Percentiles rank a stretch among this genome's conserved stretches.
phyloP scores from a whole-genome alignment of 2,113 vertebrate genomes.

The Austrofundulus limnaeus region DNA sequence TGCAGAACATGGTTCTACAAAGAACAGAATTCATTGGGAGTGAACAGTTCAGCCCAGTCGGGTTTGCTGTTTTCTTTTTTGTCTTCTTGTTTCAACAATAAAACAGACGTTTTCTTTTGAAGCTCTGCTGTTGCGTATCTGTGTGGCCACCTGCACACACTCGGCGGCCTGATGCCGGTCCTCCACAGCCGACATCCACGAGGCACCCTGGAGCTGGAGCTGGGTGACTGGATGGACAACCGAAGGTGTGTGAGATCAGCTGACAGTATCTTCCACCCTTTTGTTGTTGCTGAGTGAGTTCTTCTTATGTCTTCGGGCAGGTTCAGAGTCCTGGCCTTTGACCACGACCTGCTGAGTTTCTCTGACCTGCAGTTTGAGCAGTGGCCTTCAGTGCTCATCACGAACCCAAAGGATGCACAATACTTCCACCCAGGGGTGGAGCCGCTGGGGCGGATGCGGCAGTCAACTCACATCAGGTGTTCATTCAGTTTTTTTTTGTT shows the following conservation, averaged over 20 bases:
- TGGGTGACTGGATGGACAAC: constrained; percentile 96
- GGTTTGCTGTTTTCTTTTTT: no score
- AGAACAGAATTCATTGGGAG: no score
- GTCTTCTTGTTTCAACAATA: background rate
- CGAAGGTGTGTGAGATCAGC: constrained; percentile 79
- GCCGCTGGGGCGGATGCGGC: constrained; percentile 83
- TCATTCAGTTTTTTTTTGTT: constrained; percentile 5
- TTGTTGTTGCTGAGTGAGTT: background rate
- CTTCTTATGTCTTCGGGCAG: constrained; percentile 65
- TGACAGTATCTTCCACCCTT: background rate
- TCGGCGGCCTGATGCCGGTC: constrained; percentile 90
- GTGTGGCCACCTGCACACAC: constrained; percentile 94
- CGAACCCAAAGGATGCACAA: constrained; percentile 92
- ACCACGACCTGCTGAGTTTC: constrained; percentile 96
- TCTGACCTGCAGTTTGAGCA: constrained; percentile 87
- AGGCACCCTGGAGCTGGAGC: constrained; percentile 92
- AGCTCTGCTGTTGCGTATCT: constrained; percentile 93
- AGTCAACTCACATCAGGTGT: constrained; percentile 95
- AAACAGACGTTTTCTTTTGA: background rate
- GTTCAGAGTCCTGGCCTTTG: constrained; percentile 91
- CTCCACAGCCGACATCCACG: constrained; percentile 88
- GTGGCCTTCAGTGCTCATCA: constrained; percentile 94
- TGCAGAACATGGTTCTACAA: no score
- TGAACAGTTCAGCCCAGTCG: no score
- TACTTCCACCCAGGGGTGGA: constrained; percentile 88